phyloP scores from a whole-genome alignment of 2,888 invertebrate species.

The Ecliptopera silaceata region DNA sequence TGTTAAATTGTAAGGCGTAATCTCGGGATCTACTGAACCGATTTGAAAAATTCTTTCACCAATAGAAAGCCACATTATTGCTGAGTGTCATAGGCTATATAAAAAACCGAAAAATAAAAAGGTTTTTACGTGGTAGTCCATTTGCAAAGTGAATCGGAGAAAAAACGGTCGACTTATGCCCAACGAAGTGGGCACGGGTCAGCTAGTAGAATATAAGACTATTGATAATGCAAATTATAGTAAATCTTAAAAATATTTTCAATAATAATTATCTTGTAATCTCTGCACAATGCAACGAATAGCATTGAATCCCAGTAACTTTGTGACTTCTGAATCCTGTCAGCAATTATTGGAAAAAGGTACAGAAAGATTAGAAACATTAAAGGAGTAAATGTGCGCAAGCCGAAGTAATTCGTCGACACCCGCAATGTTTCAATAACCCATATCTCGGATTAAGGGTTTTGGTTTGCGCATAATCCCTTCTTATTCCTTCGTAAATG shows the following conservation, averaged over 20 bases:
- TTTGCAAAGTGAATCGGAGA: too few species aligned
- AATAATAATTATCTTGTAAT: background rate
- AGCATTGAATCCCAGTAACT: slow-evolving; percentile 41
- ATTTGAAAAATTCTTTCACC: too few species aligned
- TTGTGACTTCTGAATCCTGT: slow-evolving; percentile 41
- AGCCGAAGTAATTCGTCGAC: slow-evolving; percentile 59
- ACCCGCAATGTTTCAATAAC: slow-evolving; percentile 69
- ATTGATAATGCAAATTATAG: too few species aligned
- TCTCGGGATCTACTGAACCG: too few species aligned
- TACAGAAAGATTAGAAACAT: slow-evolving; percentile 45
- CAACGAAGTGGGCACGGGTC: too few species aligned
- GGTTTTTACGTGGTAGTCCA: too few species aligned
- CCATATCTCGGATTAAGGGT: slow-evolving; percentile 71
- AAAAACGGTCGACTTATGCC: too few species aligned
- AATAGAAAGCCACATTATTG: too few species aligned
- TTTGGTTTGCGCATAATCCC: slow-evolving; percentile 73
- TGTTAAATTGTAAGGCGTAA: too few species aligned
- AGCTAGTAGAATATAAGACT: too few species aligned
- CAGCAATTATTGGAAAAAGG: slow-evolving; percentile 47
- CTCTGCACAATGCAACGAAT: slow-evolving; percentile 12
- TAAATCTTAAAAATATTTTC: background rate
- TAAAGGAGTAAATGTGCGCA: slow-evolving; percentile 43
- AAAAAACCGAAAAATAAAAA: too few species aligned
- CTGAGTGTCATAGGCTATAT: too few species aligned
- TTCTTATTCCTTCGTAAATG: slow-evolving; percentile 76